Evolutionary conservation across 2,113 vertebrate genomes (phyloP), one percentile per base, ranked within the genome.

Genomic region (Passer montanus): DNA sequence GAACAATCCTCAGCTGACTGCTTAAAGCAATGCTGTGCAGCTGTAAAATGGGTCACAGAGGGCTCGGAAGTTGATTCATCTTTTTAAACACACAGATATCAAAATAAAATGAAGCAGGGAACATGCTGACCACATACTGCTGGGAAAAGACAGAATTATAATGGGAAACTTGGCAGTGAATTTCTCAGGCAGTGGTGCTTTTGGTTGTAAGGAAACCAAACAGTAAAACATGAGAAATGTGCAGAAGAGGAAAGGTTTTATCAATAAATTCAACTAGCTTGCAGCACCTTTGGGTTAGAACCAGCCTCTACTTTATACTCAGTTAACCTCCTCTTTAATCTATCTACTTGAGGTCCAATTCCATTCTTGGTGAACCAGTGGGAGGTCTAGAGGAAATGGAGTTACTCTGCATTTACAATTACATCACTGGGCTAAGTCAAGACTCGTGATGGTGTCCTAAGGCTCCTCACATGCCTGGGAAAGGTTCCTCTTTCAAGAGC

Each of bases 331-430:
- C 28, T 66, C 31, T 49, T 56, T 46, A 46, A 33, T 68, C 26
- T 41, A 53, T 53, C 20, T 55, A 0, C 23, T 41, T 47, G 18
- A 46, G 47, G 30, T 67, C 50, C 59, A 52, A 64, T 63, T 74
- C 46, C 13, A 2, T n/a, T 70, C 56, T 58, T n/a, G 46, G 60
- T 35, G 55, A 90, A 26, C 3, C 39, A 55, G 33, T 7, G 60
- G 44, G 56, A 70, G 33, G 10, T 37, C 2, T 15, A 59, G 35
- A 89, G 43, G n/a, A 80, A 68, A 41, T 4, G 33, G 76, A 56
- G 56, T 92, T 94, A 89, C 69, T 91, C 91, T 92, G 77, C 56
- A 92, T 87, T 92, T 90, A 87, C 86, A 86, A 0, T 30, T 46
- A 35, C 2, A 5, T 10, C 79, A 14, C 33, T 16, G 18, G 73